phyloP scores from a whole-genome alignment of 1,140 invertebrate genomes.

The Philotrypesis tridentata region DNA sequence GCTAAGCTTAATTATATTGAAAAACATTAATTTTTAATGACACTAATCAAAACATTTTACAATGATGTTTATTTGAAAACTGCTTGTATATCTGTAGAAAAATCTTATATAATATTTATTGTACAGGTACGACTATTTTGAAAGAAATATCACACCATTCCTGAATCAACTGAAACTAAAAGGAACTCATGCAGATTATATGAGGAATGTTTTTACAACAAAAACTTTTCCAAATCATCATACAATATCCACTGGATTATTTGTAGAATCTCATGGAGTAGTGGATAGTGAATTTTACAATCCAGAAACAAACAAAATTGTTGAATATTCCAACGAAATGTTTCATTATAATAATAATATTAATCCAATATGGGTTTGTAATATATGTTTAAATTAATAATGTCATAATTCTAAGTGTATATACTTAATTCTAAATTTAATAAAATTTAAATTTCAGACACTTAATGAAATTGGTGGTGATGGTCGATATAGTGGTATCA shows the following conservation, averaged over 20 bases:
- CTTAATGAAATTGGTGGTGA: constrained; percentile 74
- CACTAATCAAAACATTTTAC: too few relatives aligned
- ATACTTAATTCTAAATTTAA: background rate
- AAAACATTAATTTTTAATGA: too few relatives aligned
- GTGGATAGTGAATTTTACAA: constrained; percentile 81
- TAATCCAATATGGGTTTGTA: constrained; percentile 77
- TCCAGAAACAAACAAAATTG: constrained; percentile 70
- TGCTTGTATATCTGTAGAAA: background rate
- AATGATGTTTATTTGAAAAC: too few relatives aligned
- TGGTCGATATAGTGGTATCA: constrained; percentile 73
- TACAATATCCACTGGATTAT: constrained; percentile 84
- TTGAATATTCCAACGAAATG: constrained; percentile 70
- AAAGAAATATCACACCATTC: constrained; percentile 75
- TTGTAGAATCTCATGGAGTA: constrained; percentile 84
- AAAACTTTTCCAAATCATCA: constrained; percentile 90
- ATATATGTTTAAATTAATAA: constrained; percentile 41
- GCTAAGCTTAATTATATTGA: too few relatives aligned
- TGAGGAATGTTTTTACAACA: constrained; percentile 81
- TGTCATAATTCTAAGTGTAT: constrained; percentile 34
- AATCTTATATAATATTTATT: too few relatives aligned
- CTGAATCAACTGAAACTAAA: constrained; percentile 74
- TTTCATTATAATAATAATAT: constrained; percentile 74
- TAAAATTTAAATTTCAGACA: constrained; percentile 63
- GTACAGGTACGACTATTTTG: constrained; percentile 80
- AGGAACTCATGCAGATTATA: constrained; percentile 78